Conservation (phyloP, 2,888 invertebrate species). For the Stratiomys singularior region DNA sequence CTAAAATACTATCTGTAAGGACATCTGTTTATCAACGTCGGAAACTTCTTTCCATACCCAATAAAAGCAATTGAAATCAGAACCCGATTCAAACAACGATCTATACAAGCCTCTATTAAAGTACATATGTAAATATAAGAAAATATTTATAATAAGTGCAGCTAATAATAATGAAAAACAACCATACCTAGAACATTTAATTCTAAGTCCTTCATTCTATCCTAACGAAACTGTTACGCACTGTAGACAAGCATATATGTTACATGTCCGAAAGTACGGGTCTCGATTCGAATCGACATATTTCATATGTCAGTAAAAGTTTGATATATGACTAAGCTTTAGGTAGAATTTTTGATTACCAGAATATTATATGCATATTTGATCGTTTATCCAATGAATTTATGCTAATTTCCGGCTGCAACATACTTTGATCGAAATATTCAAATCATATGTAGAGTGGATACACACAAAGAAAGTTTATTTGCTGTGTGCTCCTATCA, state of each 20-base stretch:
- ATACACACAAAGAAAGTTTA: neutral
- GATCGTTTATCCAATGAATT: neutral
- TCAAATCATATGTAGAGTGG: neutral
- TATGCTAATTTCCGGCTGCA: neutral
- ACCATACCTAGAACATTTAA: no score
- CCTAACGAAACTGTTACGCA: neutral
- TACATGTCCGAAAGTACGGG: neutral
- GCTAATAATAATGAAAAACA: no score
- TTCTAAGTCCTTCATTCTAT: no score
- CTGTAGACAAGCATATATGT: no score
- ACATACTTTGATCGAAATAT: neutral
- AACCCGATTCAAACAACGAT: no score
- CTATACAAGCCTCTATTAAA: no score
- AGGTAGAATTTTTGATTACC: neutral
- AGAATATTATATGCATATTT: neutral
- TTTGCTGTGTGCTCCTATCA: neutral
- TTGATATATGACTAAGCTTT: conserved; percentile 5
- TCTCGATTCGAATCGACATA: neutral
- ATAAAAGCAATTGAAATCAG: no score
- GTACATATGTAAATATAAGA: no score
- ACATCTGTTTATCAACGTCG: no score
- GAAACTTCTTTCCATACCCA: no score
- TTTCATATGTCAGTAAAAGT: neutral
- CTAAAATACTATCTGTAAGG: no score
- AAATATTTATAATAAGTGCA: no score